phyloP scores from a whole-genome alignment of 2,113 vertebrate species.

The Platanista minor region DNA sequence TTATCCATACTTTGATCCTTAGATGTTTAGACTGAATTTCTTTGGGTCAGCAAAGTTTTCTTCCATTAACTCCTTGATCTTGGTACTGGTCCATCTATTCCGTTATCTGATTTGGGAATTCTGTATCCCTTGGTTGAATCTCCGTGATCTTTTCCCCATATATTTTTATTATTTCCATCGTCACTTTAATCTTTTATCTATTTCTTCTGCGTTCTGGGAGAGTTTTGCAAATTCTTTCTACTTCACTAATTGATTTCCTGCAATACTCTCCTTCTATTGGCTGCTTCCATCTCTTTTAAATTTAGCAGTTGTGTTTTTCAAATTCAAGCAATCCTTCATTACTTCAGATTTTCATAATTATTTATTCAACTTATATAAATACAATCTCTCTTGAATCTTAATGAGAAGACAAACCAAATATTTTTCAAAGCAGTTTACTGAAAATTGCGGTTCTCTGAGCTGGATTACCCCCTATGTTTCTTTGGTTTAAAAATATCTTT shows the following conservation, averaged over 20 bases:
- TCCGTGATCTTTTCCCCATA: neutral
- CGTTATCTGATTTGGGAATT: neutral
- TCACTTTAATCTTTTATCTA: constrained; percentile 3
- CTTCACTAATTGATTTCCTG: constrained; percentile 20
- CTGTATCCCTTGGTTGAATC: neutral
- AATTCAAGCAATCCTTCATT: constrained; percentile 40
- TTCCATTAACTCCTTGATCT: neutral
- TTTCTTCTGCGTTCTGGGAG: neutral
- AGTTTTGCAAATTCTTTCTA: constrained; percentile 37
- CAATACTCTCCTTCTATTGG: neutral
- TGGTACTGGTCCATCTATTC: constrained; percentile 5
- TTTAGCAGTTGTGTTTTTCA: neutral
- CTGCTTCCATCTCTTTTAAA: constrained; percentile 21
- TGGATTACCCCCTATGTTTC: neutral
- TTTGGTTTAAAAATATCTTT: constrained; percentile 31
- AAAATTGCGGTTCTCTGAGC: neutral
- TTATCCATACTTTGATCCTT: neutral
- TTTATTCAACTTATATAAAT: constrained; percentile 47
- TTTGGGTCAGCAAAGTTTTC: neutral
- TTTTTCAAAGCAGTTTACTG: constrained; percentile 15
- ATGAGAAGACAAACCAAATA: constrained; percentile 27
- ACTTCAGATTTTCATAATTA: constrained; percentile 47
- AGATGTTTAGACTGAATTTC: neutral
- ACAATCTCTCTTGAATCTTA: constrained; percentile 39
- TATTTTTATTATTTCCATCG: neutral